These are phyloP conservation scores for Spinibarbus caldwelli DNA, from an alignment of 2,797 vertebrate genomes.

Conservation along the genomic window DNA sequence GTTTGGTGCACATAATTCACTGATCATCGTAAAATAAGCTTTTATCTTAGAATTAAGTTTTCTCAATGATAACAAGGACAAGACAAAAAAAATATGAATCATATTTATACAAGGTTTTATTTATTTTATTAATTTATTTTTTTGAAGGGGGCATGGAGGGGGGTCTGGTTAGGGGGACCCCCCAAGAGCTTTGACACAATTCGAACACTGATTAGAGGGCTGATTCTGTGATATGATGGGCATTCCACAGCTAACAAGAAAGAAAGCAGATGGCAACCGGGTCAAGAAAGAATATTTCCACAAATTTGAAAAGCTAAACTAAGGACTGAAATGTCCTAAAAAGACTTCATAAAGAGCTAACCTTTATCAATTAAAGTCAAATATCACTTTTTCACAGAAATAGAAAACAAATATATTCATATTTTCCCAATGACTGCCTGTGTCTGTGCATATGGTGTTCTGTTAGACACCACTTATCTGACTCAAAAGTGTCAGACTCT, in stretches of 20 bases:
- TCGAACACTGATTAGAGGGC: no score
- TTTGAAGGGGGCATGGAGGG: no score
- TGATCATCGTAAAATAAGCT: no score
- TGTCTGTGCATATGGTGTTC: not conserved
- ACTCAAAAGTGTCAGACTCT: not conserved
- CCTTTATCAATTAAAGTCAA: not conserved
- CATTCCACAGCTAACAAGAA: slow-evolving; percentile 15
- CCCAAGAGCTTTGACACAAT: no score
- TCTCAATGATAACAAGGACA: no score
- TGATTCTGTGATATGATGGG: slow-evolving; percentile 14
- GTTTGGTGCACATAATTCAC: no score
- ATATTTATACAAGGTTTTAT: no score
- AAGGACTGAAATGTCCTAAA: not conserved
- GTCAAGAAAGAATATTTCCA: not conserved
- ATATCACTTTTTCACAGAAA: not conserved
- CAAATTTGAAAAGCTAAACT: not conserved
- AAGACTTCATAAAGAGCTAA: not conserved
- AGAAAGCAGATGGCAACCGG: not conserved
- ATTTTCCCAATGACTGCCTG: not conserved
- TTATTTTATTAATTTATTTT: no score
- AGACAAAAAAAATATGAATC: no score
- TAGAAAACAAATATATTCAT: not conserved
- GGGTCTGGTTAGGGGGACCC: no score
- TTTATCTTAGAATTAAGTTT: no score
- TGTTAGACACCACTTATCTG: not conserved